phyloP scores from a whole-genome alignment of 2,888 invertebrate genomes.

The Tanypteryx hageni region DNA sequence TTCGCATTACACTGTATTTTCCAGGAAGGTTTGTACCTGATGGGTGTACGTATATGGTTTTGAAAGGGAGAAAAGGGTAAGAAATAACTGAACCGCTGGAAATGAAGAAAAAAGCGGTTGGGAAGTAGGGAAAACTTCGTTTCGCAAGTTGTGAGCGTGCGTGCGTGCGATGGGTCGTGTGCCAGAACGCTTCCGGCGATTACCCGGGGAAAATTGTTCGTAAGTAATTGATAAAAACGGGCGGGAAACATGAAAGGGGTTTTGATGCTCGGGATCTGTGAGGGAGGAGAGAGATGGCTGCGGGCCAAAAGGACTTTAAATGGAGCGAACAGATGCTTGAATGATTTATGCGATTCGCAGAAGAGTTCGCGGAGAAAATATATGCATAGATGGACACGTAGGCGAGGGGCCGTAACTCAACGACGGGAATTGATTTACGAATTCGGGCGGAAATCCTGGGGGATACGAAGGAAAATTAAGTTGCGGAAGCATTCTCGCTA shows the following conservation, averaged over 20 bases:
- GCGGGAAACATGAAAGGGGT: background rate
- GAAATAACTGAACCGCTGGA: background rate
- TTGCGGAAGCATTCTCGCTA: no score
- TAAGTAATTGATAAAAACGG: constrained; percentile 7
- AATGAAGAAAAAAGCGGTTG: background rate
- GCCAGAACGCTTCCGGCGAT: background rate
- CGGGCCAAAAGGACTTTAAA: background rate
- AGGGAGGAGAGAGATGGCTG: background rate
- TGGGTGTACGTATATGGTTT: background rate
- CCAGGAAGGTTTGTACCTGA: no score
- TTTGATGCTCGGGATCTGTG: background rate
- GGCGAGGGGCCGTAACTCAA: no score
- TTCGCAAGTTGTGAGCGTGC: background rate
- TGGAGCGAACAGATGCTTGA: background rate
- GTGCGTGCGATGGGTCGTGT: background rate
- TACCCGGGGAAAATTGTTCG: background rate
- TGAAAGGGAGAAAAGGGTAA: background rate
- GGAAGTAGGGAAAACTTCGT: background rate
- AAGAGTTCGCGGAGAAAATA: background rate
- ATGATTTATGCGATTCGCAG: background rate
- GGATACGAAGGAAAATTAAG: no score
- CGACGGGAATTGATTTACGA: no score
- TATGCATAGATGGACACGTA: no score
- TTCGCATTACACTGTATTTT: no score
- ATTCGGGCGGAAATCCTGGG: no score